These are phyloP conservation scores for Eospalax fontanierii DNA, from an alignment of 2,797 vertebrate genomes.

Conservation along the genomic window DNA sequence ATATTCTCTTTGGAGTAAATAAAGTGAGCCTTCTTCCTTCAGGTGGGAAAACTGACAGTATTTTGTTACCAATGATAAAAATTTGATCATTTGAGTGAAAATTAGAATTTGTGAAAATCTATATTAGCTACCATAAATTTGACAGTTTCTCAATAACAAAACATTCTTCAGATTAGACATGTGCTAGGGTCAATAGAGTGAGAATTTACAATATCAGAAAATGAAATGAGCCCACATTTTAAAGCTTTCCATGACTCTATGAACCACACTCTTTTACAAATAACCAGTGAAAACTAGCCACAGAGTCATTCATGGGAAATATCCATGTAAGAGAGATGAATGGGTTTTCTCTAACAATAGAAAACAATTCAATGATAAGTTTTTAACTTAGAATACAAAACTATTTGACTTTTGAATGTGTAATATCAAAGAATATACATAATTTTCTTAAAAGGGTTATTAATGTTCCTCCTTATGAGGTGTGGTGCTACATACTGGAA, in stretches of 20 bases:
- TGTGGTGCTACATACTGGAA: background rate
- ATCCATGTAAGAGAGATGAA: background rate
- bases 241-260: fast-evolving
- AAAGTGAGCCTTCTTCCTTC: background rate
- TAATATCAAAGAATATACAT: background rate
- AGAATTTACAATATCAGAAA: background rate
- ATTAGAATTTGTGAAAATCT: background rate
- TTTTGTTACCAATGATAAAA: background rate
- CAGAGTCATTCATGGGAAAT: background rate
- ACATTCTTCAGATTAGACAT: background rate
- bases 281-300: fast-evolving
- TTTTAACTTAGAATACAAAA: background rate
- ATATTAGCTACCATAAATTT: background rate
- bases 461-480: background rate
- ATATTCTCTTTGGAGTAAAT: background rate
- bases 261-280: background rate
- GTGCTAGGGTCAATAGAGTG: fast-evolving
- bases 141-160: background rate
- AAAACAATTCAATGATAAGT: background rate
- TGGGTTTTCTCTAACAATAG: background rate
- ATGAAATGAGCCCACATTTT: background rate
- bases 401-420: background rate
- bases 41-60: background rate
- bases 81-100: background rate
- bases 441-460: background rate